Evolutionary conservation across 2,888 invertebrate species (phyloP), one percentile per base, ranked within the genome.

Genomic region (Temnothorax rugatulus): DNA sequence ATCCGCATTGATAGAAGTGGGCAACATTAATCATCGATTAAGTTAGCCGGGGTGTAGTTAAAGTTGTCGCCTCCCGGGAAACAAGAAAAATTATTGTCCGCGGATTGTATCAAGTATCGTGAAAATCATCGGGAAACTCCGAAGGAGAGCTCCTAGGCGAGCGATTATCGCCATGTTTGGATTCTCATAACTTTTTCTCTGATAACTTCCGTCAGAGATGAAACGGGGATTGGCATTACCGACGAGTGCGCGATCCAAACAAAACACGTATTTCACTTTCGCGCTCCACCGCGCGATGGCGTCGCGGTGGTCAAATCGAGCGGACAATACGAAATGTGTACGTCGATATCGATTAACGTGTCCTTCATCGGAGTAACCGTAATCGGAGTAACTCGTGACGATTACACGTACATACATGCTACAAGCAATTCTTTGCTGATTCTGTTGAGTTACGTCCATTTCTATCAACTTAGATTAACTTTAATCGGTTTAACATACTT

Each of bases 281-380:
- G 41, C n/a, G 21, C 5, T 18, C 5, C 38, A 29, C 4, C 29
- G 29, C 29, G 15, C 34, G 47, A 52, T 68, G 68, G 54, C 54
- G 77, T 29, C n/a, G 29, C 29, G 9, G 2, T 47, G 34, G 2
- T n/a, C 21, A 18, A 54, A 41, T 54, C 64, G 25, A 66, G 41
- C 61, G 73, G 41, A 73, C 15, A 18, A 47, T 50, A 47, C 21
- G 34, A 75, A 68, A 75, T 15, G 0, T 7, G 34, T 34, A 63
- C n/a, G 29, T 63, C 47, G 44, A 75, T 50, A 50, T 63, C 75
- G 75, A 75, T 75, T 75, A 38, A 21, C 1, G n/a, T 5, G 50
- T 50, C 47, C 64, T 63, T 63, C 34, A 21, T 29, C 44, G 25
- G 7, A 44, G 13, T 8, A 38, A 25, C 9, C 25, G 18, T 18